Evolutionary conservation across 2,113 vertebrate species (phyloP).

Genomic region (Chionomys nivalis): DNA sequence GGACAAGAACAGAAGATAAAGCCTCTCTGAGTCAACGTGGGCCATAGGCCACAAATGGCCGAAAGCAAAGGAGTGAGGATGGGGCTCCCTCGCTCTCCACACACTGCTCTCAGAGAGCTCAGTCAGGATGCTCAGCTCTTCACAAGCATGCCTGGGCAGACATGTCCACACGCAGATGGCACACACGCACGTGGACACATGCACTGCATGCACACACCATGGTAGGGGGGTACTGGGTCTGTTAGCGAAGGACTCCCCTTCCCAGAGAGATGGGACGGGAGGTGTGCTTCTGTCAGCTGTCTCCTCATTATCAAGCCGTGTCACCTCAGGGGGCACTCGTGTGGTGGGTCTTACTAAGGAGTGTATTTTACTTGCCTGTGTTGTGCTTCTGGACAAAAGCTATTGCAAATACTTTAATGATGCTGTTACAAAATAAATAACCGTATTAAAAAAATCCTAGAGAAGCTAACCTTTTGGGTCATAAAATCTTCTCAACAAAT

Average conservation of each 20-base stretch:
- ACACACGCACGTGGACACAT: too few species aligned
- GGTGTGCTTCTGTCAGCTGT: not conserved
- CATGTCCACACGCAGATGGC: not conserved
- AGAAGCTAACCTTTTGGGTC: not conserved
- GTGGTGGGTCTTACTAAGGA: not conserved
- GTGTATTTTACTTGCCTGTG: not conserved
- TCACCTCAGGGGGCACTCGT: rapidly evolving
- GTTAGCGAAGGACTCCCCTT: not conserved
- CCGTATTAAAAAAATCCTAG: not conserved
- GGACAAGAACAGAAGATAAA: not conserved
- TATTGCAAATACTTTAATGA: not conserved
- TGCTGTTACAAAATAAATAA: not conserved
- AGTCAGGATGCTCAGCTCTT: not conserved
- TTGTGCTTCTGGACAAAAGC: not conserved
- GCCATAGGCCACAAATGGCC: not conserved
- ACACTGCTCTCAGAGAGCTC: not conserved
- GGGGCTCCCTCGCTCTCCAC: not conserved
- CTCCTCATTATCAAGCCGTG: not conserved
- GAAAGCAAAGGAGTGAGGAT: not conserved
- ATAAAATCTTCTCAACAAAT: not conserved
- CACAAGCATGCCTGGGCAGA: not conserved
- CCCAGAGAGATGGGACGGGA: not conserved
- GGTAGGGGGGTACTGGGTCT: not conserved
- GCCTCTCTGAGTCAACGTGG: not conserved
- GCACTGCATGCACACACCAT: not conserved